Base-by-base conservation (phyloP, 2,113 vertebrate species). In the Percopsis transmontana region DNA sequence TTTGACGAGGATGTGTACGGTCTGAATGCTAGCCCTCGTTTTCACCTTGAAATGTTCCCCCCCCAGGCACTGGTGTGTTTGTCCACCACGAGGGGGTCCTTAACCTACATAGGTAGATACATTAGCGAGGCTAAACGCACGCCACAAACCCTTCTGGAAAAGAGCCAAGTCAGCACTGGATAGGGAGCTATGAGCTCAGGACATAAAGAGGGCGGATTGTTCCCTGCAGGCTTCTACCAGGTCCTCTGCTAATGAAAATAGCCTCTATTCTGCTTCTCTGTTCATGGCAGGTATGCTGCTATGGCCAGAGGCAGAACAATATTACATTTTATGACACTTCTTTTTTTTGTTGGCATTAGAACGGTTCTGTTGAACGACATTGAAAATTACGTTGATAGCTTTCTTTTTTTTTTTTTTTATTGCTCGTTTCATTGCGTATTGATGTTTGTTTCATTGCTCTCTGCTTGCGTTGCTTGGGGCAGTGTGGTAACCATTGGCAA, bases 81-180 rank as follows among this genome's bases (percentile, higher is more conserved):
- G 82, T 87, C 33, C 39, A 81, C 84, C 86, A 77, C 81, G n/a
- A 81, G 87, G 85, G 86, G 87, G 85, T 89, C 88, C 87, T 90
- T 90, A 90, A 90, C 89, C 89, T 90, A 89, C 89, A 90, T 89
- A 77, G 89, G 82, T 88, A 90, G 86, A 68, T 79, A 86, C 89
- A 89, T 88, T 87, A 89, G 86, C 10, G 42, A 74, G 81, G 84
- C 82, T 88, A 87, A 89, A 80, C 77, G 82, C 79, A 62, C 23
- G 60, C 69, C 72, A 71, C 61, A 71, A 70, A 77, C 70, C 62
- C 55, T 8, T n/a, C 83, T 86, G 86, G 86, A 85, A 52, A 80
- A 85, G 66, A 72, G 88, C 89, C 89, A 87, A 87, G 77, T 86
- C 86, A 90, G 85, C 85, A 89, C 79, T 68, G 27, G 70, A 81